phyloP scores from a whole-genome alignment of 2,888 invertebrate species.

The Xanthorhoe designata region DNA sequence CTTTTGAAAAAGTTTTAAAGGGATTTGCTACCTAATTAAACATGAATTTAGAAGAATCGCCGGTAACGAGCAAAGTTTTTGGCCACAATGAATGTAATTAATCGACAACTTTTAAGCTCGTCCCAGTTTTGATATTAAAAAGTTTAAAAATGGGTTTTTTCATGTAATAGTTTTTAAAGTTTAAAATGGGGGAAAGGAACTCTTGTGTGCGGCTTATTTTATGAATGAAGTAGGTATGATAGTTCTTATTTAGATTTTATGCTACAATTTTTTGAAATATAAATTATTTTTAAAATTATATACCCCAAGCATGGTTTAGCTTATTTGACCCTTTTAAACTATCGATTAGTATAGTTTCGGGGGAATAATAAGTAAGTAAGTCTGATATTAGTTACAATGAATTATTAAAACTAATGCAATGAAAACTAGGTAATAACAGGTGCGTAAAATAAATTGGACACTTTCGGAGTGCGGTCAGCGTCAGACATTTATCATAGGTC shows the following conservation, averaged over 20 bases:
- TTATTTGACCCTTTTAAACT: no score
- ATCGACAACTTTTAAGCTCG: constrained; percentile 71
- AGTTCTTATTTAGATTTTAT: neutral
- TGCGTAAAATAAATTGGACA: constrained; percentile 31
- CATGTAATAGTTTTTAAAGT: no score
- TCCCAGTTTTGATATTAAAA: constrained; percentile 55
- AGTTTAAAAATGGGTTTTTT: constrained; percentile 28
- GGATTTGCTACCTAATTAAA: constrained; percentile 78
- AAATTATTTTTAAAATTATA: no score
- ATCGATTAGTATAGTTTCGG: no score
- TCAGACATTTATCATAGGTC: constrained; percentile 30
- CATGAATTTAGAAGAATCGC: constrained; percentile 74
- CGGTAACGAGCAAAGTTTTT: constrained; percentile 81
- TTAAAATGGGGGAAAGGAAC: no score
- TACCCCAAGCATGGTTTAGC: no score
- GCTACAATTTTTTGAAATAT: no score
- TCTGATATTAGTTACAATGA: neutral
- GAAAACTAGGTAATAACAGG: constrained; percentile 24
- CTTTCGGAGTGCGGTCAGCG: constrained; percentile 28
- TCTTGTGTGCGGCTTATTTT: no score
- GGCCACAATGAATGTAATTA: constrained; percentile 81
- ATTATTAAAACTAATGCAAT: constrained; percentile 1
- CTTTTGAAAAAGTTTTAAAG: constrained; percentile 71
- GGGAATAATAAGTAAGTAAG: neutral
- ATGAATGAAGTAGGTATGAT: neutral